Evolutionary conservation across 2,888 invertebrate species (phyloP).

Genomic region (Petrophora chlorosata): DNA sequence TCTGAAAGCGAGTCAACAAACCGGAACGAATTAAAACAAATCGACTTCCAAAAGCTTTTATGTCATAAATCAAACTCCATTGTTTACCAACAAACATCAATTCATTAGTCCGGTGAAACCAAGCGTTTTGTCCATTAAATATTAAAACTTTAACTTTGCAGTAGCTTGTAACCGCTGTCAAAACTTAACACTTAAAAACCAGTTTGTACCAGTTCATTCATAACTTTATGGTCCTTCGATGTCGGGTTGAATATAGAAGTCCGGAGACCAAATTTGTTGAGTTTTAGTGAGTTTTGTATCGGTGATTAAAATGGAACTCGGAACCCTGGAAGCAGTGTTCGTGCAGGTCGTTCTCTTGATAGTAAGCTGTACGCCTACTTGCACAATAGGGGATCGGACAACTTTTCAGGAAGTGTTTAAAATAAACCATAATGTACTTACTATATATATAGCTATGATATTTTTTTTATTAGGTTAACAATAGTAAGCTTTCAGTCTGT

Average conservation of each 20-base stretch:
- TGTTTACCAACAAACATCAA: conserved; percentile 41
- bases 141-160: conserved; percentile 51
- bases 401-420: too few species aligned
- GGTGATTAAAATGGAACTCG: conserved; percentile 22
- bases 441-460: too few species aligned
- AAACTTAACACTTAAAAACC: conserved; percentile 43
- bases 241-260: not conserved
- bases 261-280: conserved; percentile 3
- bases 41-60: conserved; percentile 20
- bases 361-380: too few species aligned
- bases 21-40: conserved; percentile 19
- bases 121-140: conserved; percentile 46
- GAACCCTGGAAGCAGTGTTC: not conserved
- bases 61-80: conserved; percentile 30
- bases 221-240: not conserved
- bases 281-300: conserved; percentile 7
- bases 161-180: conserved; percentile 49
- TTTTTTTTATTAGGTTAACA: too few species aligned
- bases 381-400: too few species aligned
- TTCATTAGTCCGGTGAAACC: conserved; percentile 42
- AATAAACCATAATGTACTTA: too few species aligned
- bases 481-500: too few species aligned
- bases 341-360: too few species aligned
- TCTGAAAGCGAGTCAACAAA: conserved; percentile 14
- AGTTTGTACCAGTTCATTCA: conserved; percentile 1